Percentiles rank a stretch among this genome's conserved stretches.
Evolutionary conservation across 2,113 vertebrate genomes (phyloP).

Genomic region (Choloepus hoffmanni): DNA sequence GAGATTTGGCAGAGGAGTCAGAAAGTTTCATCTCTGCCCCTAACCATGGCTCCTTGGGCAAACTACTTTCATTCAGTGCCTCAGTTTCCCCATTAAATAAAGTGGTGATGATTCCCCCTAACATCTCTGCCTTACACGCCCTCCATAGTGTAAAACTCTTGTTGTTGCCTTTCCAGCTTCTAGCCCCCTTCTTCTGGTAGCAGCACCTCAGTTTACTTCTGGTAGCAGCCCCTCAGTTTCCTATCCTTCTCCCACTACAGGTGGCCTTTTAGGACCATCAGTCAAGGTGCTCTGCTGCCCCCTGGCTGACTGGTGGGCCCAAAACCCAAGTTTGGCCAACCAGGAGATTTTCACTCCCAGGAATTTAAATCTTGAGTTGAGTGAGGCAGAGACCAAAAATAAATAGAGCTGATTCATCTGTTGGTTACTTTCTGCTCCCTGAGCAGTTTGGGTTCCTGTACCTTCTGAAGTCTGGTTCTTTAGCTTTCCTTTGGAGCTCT

Average conservation of each 20-base stretch:
- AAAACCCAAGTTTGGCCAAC: background rate
- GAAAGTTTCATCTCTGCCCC: conserved; percentile 19
- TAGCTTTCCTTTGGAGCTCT: background rate
- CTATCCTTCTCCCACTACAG: background rate
- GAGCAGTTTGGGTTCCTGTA: background rate
- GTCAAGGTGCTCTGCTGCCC: background rate
- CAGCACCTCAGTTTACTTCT: background rate
- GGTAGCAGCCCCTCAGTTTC: background rate
- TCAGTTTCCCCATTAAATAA: background rate
- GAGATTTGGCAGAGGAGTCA: background rate
- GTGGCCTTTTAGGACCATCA: background rate
- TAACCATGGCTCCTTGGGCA: background rate
- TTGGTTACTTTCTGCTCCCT: conserved; percentile 22
- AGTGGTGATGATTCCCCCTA: background rate
- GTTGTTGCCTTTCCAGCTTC: background rate
- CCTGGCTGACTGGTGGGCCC: background rate
- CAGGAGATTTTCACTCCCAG: conserved; percentile 29
- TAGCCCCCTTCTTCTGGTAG: background rate
- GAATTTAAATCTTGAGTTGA: conserved; percentile 50
- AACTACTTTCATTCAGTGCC: background rate
- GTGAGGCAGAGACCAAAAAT: conserved; percentile 34
- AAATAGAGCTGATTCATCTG: conserved; percentile 5
- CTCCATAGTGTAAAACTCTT: background rate
- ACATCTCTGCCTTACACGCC: background rate
- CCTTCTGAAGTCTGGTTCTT: background rate